These are phyloP conservation scores for Rosalia funebris DNA, from an alignment of 2,888 invertebrate species.

Conservation along the genomic window DNA sequence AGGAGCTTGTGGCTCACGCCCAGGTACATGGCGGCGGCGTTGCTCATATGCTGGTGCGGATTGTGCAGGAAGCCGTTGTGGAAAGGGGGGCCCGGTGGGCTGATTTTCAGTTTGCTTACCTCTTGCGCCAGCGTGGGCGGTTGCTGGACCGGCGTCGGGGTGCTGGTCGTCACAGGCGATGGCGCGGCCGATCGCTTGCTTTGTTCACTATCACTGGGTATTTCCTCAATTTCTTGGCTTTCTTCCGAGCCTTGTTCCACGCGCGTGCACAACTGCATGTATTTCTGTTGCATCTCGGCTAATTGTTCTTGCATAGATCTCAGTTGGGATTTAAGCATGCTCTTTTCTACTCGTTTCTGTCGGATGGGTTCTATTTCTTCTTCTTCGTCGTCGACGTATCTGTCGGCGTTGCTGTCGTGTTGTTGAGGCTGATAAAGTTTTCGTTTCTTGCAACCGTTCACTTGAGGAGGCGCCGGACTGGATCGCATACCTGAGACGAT, in stretches of 20 bases:
- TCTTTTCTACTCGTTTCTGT: conserved; percentile 87
- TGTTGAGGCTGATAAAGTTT: conserved; percentile 96
- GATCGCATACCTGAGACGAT: conserved; percentile 94
- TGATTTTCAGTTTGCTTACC: conserved; percentile 63
- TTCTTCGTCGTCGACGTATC: conserved; percentile 77
- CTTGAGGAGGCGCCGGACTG: conserved; percentile 82
- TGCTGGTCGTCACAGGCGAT: conserved; percentile 68
- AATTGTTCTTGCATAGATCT: conserved; percentile 89
- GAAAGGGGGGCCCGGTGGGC: conserved; percentile 64
- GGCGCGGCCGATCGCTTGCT: conserved; percentile 65
- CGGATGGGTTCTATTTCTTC: conserved; percentile 81
- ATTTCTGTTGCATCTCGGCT: conserved; percentile 91
- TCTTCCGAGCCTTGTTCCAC: conserved; percentile 84
- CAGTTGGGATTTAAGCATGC: conserved; percentile 85
- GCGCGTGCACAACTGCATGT: conserved; percentile 85
- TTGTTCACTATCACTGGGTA: conserved; percentile 75
- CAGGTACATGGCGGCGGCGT: conserved; percentile 75
- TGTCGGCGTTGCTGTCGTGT: conserved; percentile 77
- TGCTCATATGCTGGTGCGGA: conserved; percentile 64
- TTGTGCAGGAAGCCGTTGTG: conserved; percentile 64
- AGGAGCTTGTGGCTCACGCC: conserved; percentile 82
- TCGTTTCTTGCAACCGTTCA: conserved; percentile 94
- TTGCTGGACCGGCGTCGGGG: conserved; percentile 62
- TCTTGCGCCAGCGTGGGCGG: conserved; percentile 54
- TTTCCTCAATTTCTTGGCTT: conserved; percentile 79